Evolutionary conservation across 2,113 vertebrate genomes (phyloP), one percentile per base, ranked within the genome.

Genomic region (Rallus limicola): DNA sequence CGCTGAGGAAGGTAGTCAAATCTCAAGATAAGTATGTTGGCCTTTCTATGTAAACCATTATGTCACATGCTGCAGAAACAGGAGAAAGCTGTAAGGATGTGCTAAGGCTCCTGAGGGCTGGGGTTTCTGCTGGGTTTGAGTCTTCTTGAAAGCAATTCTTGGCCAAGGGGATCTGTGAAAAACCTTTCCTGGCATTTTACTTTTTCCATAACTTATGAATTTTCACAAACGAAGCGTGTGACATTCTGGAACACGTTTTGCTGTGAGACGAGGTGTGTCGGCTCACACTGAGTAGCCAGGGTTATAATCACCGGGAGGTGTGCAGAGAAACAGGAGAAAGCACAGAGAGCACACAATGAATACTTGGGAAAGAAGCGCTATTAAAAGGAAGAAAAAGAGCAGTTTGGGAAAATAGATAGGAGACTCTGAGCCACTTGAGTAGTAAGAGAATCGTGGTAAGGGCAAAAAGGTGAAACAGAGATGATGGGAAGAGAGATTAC

Each of bases 331-430:
- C 7, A 36, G 81, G 71, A 77, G 34, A 15, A 81, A 60, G 60
- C 31, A 29, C 44, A 74, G 81, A 68, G 85, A 71, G 29, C 29
- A 10, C n/a, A 85, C 46, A 83, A 76, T 70, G 63, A 69, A 62
- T 44, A 65, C 50, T 76, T 34, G 23, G 46, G 82, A 68, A n/a
- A 68, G 71, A 78, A 38, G 34, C 0, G 0, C 78, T 83, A 34
- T 56, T 69, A 82, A 74, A 72, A 62, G 20, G 64, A 59, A 56
- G 65, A 82, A 83, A 93, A 88, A 69, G 28, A 50, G 36, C 81
- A 82, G 82, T 88, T 86, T 92, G 79, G 77, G 81, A 82, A 80
- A 87, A 88, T n/a, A 93, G 78, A 69, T 38, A 72, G 78, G 59
- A 69, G 55, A 34, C 58, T 25, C 58, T 38, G 85, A 76, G 70